Percentiles rank a stretch among this genome's conserved stretches.
phyloP scores from a whole-genome alignment of 2,888 invertebrate species.

The Pachliopta kotzebuea region DNA sequence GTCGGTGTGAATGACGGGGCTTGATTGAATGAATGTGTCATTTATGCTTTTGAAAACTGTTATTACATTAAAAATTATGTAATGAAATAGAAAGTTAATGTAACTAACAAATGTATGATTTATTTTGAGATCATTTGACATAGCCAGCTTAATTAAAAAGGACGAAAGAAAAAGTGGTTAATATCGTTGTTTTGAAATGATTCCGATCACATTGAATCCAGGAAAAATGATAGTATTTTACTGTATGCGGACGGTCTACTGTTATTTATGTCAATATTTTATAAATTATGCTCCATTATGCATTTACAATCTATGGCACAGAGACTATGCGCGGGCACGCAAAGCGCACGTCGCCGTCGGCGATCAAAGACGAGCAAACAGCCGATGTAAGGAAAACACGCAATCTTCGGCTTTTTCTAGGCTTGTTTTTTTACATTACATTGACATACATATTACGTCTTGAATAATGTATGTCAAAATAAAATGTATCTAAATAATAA shows the following conservation, averaged over 20 bases:
- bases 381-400: constrained; percentile 17
- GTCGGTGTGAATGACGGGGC: constrained; percentile 34
- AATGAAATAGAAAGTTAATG: too few species aligned
- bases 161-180: too few species aligned
- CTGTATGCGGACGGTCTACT: not conserved
- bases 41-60: constrained; percentile 4
- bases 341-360: constrained; percentile 27
- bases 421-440: constrained; percentile 6
- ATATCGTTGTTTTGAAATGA: too few species aligned
- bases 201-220: too few species aligned
- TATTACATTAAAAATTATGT: not conserved
- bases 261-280: constrained; percentile 18
- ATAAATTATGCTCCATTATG: constrained; percentile 21
- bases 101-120: too few species aligned
- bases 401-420: constrained; percentile 6
- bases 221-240: too few species aligned
- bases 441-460: constrained; percentile 2
- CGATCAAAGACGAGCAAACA: constrained; percentile 12
- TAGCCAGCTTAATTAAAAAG: too few species aligned
- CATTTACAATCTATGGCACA: constrained; percentile 21
- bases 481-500: too few species aligned
- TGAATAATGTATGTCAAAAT: too few species aligned
- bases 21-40: constrained; percentile 38
- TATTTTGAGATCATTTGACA: too few species aligned
- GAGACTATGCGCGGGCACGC: constrained; percentile 27